Conservation (phyloP, 2,797 vertebrate species). For the Babyrousa celebensis region DNA sequence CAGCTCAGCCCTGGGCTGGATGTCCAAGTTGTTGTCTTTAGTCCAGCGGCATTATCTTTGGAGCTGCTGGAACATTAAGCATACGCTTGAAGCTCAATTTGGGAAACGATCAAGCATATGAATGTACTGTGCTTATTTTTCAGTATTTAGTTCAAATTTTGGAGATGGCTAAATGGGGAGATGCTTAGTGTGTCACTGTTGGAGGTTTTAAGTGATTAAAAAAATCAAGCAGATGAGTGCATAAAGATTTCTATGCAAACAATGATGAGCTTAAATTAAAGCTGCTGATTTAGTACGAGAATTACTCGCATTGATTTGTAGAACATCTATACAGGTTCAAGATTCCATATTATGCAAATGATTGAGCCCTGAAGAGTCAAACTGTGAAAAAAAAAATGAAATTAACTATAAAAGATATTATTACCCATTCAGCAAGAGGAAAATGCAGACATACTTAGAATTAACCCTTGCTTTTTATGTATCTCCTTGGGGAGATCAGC, state of each 20-base stretch:
- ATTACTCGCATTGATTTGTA: slow-evolving; percentile 87
- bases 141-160: slow-evolving; percentile 88
- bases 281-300: slow-evolving; percentile 86
- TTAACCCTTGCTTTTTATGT: slow-evolving; percentile 68
- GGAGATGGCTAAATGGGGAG: slow-evolving; percentile 87
- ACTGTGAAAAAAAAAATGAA: slow-evolving; percentile 80
- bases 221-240: slow-evolving; percentile 86
- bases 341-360: slow-evolving; percentile 87
- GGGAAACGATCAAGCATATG: slow-evolving; percentile 83
- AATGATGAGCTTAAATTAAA: slow-evolving; percentile 88
- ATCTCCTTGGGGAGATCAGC: not conserved
- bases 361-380: slow-evolving; percentile 84
- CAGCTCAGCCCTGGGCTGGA: slow-evolving; percentile 82
- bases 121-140: slow-evolving; percentile 86
- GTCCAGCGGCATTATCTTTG: slow-evolving; percentile 80
- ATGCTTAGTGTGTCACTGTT: slow-evolving; percentile 85
- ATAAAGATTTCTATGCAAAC: slow-evolving; percentile 88
- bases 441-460: slow-evolving; percentile 70
- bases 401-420: slow-evolving; percentile 80
- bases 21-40: slow-evolving; percentile 81
- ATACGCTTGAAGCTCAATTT: slow-evolving; percentile 82
- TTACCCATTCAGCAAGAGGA: slow-evolving; percentile 78
- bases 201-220: slow-evolving; percentile 88
- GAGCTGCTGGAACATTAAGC: slow-evolving; percentile 83
- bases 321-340: slow-evolving; percentile 87